These are phyloP conservation scores for Bhutanitis thaidina DNA, from an alignment of 2,888 invertebrate genomes.

Conservation along the genomic window DNA sequence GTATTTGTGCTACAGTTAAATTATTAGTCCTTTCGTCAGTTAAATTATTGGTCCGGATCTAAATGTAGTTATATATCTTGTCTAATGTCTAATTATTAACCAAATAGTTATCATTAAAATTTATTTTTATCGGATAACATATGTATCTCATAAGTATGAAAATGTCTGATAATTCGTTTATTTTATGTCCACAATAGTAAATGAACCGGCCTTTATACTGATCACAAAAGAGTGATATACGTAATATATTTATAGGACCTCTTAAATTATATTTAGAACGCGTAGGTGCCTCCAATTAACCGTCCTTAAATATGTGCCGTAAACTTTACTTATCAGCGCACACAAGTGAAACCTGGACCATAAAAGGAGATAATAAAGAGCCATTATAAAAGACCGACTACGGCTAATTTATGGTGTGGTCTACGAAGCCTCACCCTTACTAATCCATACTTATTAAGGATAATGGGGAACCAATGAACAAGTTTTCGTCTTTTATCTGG, in stretches of 20 bases:
- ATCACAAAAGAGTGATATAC: background rate
- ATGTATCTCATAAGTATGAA: too few relatives aligned
- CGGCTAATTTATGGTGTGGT: slow-evolving; percentile 63
- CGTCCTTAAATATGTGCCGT: slow-evolving; percentile 53
- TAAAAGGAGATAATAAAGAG: slow-evolving; percentile 62
- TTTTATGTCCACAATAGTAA: too few relatives aligned
- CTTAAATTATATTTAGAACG: slow-evolving; percentile 26
- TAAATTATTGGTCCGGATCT: too few relatives aligned
- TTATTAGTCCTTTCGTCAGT: too few relatives aligned
- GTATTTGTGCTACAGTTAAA: too few relatives aligned
- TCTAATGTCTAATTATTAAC: too few relatives aligned
- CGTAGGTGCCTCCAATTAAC: slow-evolving; percentile 50
- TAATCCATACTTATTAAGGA: slow-evolving; percentile 78
- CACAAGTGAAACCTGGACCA: slow-evolving; percentile 50
- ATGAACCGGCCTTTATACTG: too few relatives aligned
- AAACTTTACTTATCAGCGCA: slow-evolving; percentile 64
- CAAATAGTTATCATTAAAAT: too few relatives aligned
- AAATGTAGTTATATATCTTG: too few relatives aligned
- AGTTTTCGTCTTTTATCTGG: slow-evolving; percentile 70
- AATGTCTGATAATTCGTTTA: too few relatives aligned
- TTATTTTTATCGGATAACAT: too few relatives aligned
- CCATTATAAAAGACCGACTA: slow-evolving; percentile 63
- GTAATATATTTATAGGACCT: slow-evolving; percentile 31
- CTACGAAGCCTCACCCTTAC: slow-evolving; percentile 55
- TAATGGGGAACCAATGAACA: slow-evolving; percentile 74